Evolutionary conservation across 2,113 vertebrate genomes (phyloP).

Genomic region (Psittacus erithacus): DNA sequence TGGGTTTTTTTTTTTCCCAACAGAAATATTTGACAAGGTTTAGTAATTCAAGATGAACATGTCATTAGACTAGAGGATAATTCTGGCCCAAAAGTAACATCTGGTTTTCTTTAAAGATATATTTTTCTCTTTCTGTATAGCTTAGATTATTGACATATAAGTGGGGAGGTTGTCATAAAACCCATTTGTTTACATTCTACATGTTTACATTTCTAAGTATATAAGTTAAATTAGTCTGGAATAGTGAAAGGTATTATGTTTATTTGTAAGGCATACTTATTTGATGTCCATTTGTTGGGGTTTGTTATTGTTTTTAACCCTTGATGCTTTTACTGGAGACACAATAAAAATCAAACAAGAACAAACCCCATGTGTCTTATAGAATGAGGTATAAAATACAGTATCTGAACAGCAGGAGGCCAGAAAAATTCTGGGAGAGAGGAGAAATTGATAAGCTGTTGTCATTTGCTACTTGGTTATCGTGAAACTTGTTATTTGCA

Average conservation of each 20-base stretch:
- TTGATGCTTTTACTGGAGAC: background rate
- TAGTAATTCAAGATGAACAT: background rate
- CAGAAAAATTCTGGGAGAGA: background rate
- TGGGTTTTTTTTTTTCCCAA: background rate
- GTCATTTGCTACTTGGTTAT: background rate
- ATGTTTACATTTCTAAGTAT: background rate
- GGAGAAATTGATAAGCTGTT: background rate
- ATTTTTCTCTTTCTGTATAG: background rate
- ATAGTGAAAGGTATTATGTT: background rate
- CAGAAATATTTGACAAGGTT: conserved; percentile 8
- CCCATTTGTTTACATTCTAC: background rate
- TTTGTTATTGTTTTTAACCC: background rate
- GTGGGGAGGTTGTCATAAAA: background rate
- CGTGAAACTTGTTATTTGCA: background rate
- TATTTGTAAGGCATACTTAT: background rate
- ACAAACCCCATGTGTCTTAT: background rate
- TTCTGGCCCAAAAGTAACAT: background rate
- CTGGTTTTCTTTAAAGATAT: background rate
- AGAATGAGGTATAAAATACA: background rate
- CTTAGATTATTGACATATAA: background rate
- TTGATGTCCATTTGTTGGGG: background rate
- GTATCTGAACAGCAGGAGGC: background rate
- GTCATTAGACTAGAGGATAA: background rate
- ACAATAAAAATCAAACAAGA: background rate
- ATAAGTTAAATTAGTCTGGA: background rate